phyloP scores from a whole-genome alignment of 2,888 invertebrate species.

The Clunio marinus region DNA sequence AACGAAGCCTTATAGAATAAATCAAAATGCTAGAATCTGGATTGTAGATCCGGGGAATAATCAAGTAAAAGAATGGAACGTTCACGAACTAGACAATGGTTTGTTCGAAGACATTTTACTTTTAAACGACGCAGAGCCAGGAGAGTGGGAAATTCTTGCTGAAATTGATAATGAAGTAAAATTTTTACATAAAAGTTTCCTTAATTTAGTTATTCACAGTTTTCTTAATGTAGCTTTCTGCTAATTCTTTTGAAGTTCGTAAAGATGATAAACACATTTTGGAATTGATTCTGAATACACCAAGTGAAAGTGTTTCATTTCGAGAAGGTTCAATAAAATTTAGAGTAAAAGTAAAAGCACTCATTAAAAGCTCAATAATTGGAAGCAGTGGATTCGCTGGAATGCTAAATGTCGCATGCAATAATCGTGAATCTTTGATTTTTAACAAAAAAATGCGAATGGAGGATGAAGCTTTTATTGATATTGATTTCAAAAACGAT shows the following conservation, averaged over 20 bases:
- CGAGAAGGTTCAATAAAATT: constrained; percentile 10
- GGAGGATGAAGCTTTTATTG: background rate
- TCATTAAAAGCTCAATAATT: constrained; percentile 10
- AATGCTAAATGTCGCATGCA: background rate
- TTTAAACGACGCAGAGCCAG: background rate
- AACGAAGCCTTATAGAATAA: background rate
- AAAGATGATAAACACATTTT: background rate
- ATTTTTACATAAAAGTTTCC: background rate
- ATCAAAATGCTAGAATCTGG: background rate
- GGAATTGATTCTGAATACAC: background rate
- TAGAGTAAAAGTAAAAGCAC: constrained; percentile 6
- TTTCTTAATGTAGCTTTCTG: background rate
- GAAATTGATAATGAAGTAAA: constrained; percentile 11
- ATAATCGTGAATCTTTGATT: background rate
- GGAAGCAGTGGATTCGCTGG: constrained; percentile 16
- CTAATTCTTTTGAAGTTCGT: constrained; percentile 10
- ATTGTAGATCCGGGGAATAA: constrained; percentile 17
- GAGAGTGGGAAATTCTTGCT: constrained; percentile 10
- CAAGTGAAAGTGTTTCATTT: background rate
- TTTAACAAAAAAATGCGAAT: background rate
- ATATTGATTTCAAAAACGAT: constrained; percentile 27
- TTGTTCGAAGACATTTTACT: background rate
- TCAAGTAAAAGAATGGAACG: background rate
- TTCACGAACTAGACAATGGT: background rate
- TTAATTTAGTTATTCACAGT: background rate